phyloP scores from a whole-genome alignment of 2,113 vertebrate species.

The Platichthys stellatus region DNA sequence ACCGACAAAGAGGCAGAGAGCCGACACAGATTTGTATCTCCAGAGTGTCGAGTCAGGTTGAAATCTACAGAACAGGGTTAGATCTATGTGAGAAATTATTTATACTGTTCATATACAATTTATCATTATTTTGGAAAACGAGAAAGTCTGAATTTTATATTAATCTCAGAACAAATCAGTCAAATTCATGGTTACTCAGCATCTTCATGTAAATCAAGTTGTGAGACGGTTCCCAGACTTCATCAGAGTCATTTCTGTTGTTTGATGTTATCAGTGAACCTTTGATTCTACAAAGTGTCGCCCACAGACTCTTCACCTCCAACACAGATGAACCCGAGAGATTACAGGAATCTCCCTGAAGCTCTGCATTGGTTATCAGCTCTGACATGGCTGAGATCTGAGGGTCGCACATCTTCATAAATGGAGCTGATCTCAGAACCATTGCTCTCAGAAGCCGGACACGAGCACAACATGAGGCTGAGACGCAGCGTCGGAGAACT shows the following conservation, averaged over 20 bases:
- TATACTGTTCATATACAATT: no score
- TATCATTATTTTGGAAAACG: no score
- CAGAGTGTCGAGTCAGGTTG: no score
- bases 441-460: background rate
- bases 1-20: no score
- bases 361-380: background rate
- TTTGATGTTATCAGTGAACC: constrained; percentile 39
- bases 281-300: background rate
- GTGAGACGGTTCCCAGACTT: no score
- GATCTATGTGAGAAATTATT: background rate
- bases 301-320: no score
- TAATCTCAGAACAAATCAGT: no score
- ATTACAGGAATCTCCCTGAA: constrained; percentile 48
- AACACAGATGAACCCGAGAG: background rate
- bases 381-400: background rate
- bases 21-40: no score
- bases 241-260: background rate
- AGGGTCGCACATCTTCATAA: constrained; percentile 11
- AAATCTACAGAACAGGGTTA: no score
- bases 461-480: constrained; percentile 34
- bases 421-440: constrained; percentile 6
- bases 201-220: no score
- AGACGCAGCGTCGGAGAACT: background rate
- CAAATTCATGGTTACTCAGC: no score
- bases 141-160: no score